These are phyloP conservation scores for Galeopterus variegatus DNA, from an alignment of 2,113 vertebrate genomes.

Conservation along the genomic window DNA sequence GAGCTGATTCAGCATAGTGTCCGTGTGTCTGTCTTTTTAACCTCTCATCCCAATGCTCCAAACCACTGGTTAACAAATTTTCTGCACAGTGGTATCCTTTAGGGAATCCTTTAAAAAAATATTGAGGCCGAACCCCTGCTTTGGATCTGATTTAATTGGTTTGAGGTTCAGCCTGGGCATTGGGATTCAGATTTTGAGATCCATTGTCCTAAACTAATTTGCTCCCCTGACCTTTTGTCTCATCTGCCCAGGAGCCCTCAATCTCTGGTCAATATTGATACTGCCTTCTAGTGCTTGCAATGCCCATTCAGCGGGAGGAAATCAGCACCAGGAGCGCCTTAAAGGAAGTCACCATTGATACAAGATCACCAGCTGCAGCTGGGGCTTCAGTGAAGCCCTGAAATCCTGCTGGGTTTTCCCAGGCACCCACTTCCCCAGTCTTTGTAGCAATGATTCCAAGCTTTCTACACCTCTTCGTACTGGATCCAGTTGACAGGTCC, in stretches of 20 bases:
- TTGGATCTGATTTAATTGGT: not conserved
- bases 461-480: not conserved
- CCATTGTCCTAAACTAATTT: not conserved
- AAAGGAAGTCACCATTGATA: not conserved
- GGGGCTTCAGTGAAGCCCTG: not conserved
- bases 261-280: not conserved
- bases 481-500: too few species aligned
- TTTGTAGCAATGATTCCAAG: not conserved
- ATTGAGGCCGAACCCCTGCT: not conserved
- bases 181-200: not conserved
- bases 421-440: not conserved
- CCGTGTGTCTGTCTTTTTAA: not conserved
- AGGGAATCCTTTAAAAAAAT: not conserved
- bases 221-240: not conserved
- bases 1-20: not conserved
- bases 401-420: not conserved
- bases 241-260: not conserved
- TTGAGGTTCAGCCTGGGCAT: not conserved
- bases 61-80: not conserved
- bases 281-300: not conserved
- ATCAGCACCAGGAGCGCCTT: not conserved
- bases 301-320: not conserved
- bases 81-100: too few species aligned
- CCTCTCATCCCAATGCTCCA: not conserved
- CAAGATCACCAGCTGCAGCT: not conserved